Evolutionary conservation across 2,888 invertebrate genomes (phyloP), one percentile per base, ranked within the genome.

Genomic region (Anorthoa munda): DNA sequence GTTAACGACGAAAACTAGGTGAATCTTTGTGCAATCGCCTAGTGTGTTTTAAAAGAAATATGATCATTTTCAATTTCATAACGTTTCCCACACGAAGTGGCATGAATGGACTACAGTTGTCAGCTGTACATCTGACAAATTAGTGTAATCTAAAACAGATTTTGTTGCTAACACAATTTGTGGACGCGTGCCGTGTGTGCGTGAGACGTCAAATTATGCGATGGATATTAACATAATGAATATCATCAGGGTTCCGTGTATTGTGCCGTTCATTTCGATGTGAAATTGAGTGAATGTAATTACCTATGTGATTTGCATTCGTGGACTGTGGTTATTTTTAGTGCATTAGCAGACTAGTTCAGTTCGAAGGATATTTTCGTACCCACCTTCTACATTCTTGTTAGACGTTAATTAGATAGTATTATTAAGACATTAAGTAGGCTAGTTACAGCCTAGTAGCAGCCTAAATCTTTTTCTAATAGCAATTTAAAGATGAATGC

Each of bases 31-130:
- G 96, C 96, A 96, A 96, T 92, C 91, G 93, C 89, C 92, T 90
- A 86, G 95, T 94, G 95, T 95, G 94, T 95, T 95, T 95, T 95
- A 94, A 95, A 96, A 96, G 95, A 96, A 95, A 96, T 95, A 96
- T 94, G 95, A 96, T 96, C 94, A 94, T 96, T 95, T 95, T 95
- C 95, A 95, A 96, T 96, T 96, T 96, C 96, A 95, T 94, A 95
- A 96, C 88, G 86, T 90, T 96, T 96, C 96, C 96, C 96, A 96
- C 96, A 95, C 92, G 90, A 89, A 90, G 85, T 75, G 77, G 85
- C 87, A 93, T 94, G 95, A 95, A 95, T 95, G 93, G 93, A 86
- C 90, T 86, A 86, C 88, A 91, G 91, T 91, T 90, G 89, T 84
- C 81, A 76, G 67, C 81, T 66, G 76, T 82, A 87, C 86, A 84